Evolutionary conservation across 2,797 vertebrate species (phyloP), one percentile per base, ranked within the genome.

Genomic region (Pipistrellus pipistrellus): DNA sequence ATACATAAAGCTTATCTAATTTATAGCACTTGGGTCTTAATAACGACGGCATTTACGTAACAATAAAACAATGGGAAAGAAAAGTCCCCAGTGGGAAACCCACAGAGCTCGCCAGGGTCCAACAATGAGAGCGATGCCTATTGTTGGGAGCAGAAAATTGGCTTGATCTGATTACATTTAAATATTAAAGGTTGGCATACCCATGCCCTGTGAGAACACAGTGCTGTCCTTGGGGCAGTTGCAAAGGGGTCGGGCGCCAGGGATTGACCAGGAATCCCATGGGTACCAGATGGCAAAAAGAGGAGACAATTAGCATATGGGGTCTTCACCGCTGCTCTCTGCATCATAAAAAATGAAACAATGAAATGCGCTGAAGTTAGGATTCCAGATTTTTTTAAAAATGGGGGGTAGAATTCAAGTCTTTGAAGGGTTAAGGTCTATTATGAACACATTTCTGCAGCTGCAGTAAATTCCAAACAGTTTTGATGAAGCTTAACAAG

Each of bases 401-500:
- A 97, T 96, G 93, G 93, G 93, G 97, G 95, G 97, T 98, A 98
- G 98, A 98, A 98, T 98, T 98, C 98, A 97, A 98, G 98, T 97
- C 98, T 98, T 98, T 96, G 98, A 98, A 98, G 98, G 98, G 98
- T 99, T 99, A 99, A 99, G 98, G 98, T 98, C 98, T 98, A 98
- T 98, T 99, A 98, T 98, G 98, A 98, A 98, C 98, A 98, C 98
- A 99, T 98, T 98, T 98, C 98, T 99, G 98, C 99, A 99, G 99
- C 99, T 99, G 99, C 99, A 98, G 98, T 98, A 99, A 98, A 99
- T 98, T 98, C 98, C 99, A 99, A 99, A 99, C 99, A 99, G 99
- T 99, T 99, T 98, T 99, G 98, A 99, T 99, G 98, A 99, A 99
- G 99, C 99, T 99, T 99, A 99, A 99, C 99, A 99, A 99, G 99